phyloP scores from a whole-genome alignment of 2,888 invertebrate genomes.

The Opisthograptis luteolata region DNA sequence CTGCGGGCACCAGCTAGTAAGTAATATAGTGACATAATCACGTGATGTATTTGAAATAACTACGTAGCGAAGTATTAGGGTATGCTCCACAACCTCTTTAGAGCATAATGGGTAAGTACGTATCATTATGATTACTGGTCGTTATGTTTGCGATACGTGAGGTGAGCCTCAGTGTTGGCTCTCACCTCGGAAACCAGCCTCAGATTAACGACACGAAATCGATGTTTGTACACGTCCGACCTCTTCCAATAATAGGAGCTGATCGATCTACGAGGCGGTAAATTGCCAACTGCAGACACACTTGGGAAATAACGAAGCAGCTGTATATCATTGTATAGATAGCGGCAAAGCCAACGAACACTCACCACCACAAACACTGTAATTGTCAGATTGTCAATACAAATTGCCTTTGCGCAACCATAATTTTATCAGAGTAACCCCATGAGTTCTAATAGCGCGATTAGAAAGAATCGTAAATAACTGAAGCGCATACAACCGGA shows the following conservation, averaged over 20 bases:
- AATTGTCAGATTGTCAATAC: constrained; percentile 66
- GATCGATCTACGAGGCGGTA: constrained; percentile 76
- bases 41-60: constrained; percentile 26
- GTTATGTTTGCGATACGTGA: constrained; percentile 76
- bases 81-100: constrained; percentile 29
- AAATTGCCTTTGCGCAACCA: constrained; percentile 47
- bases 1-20: no score
- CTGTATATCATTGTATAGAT: constrained; percentile 59
- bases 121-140: constrained; percentile 72
- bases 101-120: constrained; percentile 47
- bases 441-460: constrained; percentile 39
- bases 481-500: constrained; percentile 38
- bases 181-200: constrained; percentile 69
- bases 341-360: constrained; percentile 50
- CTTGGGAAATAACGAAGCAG: constrained; percentile 74
- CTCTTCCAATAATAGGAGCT: constrained; percentile 80
- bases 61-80: constrained; percentile 25
- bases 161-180: constrained; percentile 68
- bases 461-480: constrained; percentile 44
- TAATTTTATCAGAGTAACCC: constrained; percentile 38
- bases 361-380: constrained; percentile 54
- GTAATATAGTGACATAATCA: background rate
- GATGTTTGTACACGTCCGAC: constrained; percentile 84
- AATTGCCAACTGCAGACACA: constrained; percentile 74
- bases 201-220: constrained; percentile 80